phyloP scores from a whole-genome alignment of 2,113 vertebrate genomes.

The Xiphophorus hellerii region DNA sequence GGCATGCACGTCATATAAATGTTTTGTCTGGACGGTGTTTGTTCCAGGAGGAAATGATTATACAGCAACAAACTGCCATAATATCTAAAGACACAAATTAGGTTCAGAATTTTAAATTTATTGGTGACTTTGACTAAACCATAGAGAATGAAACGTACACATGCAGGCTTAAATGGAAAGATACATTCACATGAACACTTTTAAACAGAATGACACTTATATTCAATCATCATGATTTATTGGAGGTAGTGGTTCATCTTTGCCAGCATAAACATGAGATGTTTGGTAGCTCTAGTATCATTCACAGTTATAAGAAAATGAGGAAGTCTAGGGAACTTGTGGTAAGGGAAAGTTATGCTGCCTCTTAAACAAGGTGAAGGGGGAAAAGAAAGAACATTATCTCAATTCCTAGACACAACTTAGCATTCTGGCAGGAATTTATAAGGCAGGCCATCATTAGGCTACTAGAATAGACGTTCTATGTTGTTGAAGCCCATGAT shows the following conservation, averaged over 20 bases:
- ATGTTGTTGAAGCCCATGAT: background rate
- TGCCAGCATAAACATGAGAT: background rate
- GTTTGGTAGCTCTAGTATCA: background rate
- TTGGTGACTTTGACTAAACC: background rate
- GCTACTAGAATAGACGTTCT: too few relatives aligned
- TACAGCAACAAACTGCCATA: background rate
- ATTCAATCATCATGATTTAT: too few relatives aligned
- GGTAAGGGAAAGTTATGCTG: background rate
- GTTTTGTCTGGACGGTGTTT: background rate
- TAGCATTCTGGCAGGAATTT: too few relatives aligned
- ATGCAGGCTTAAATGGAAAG: background rate
- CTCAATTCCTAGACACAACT: too few relatives aligned
- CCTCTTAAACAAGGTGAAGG: too few relatives aligned
- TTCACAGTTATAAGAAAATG: too few relatives aligned
- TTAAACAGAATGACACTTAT: background rate
- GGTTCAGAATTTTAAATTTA: background rate
- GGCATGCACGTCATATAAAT: background rate
- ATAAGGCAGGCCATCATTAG: too few relatives aligned
- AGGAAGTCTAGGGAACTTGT: background rate
- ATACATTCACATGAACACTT: background rate
- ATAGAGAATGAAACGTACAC: background rate
- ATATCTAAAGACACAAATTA: background rate
- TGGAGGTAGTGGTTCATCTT: background rate
- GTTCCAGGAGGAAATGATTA: background rate
- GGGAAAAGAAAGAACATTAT: too few relatives aligned